Evolutionary conservation across 2,113 vertebrate species (phyloP).

Genomic region (Hypomesus transpacificus): DNA sequence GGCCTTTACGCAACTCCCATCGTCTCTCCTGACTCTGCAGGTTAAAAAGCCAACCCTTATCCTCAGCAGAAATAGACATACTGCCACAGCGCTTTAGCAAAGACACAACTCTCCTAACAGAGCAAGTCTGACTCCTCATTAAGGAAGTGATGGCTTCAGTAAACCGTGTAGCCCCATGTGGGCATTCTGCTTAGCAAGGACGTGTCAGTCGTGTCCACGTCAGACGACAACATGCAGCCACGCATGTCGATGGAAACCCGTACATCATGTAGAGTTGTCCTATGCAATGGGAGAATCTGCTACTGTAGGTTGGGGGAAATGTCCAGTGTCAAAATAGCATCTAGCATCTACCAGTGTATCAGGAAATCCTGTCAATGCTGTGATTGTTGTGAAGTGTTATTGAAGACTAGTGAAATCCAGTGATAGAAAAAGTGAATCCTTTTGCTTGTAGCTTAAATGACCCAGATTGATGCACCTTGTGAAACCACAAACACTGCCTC

Average conservation of each 20-base stretch:
- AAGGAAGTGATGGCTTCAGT: background rate
- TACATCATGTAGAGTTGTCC: background rate
- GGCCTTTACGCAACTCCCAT: slow-evolving; percentile 25
- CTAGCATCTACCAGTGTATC: no score
- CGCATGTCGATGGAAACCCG: background rate
- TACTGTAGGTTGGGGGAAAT: slow-evolving; percentile 9
- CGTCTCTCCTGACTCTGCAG: slow-evolving; percentile 23
- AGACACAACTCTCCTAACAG: background rate
- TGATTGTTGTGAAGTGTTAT: no score
- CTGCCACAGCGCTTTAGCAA: background rate
- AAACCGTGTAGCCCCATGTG: background rate
- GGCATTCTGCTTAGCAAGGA: slow-evolving; percentile 6
- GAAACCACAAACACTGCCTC: slow-evolving; percentile 10
- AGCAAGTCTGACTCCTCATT: background rate
- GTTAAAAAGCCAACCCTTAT: slow-evolving; percentile 11
- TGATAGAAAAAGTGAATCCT: no score
- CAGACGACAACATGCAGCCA: slow-evolving; percentile 3
- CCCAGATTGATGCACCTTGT: background rate
- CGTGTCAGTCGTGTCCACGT: slow-evolving; percentile 18
- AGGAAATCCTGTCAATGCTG: no score
- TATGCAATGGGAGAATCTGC: slow-evolving; percentile 10
- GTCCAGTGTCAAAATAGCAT: background rate
- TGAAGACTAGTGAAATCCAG: no score
- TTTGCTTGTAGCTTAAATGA: no score
- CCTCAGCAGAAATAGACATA: slow-evolving; percentile 6